phyloP scores from a whole-genome alignment of 2,797 vertebrate species.

The Channallabes apus region DNA sequence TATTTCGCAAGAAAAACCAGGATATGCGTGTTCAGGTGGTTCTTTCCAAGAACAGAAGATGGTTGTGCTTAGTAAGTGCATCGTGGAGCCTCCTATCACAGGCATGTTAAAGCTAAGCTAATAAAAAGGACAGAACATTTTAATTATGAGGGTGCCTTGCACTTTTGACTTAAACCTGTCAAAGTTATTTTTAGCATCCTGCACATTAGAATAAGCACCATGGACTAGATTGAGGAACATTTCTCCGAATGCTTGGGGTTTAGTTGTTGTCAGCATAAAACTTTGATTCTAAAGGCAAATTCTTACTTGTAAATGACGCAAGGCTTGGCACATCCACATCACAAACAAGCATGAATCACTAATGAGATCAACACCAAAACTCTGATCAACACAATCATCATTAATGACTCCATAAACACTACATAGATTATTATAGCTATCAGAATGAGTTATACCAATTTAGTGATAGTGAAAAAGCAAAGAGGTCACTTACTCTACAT shows the following conservation, averaged over 20 bases:
- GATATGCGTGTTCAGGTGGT: neutral
- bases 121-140: constrained; percentile 10
- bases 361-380: neutral
- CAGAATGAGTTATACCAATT: neutral
- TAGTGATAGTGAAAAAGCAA: neutral
- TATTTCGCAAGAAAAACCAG: neutral
- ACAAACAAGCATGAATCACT: neutral
- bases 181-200: constrained; percentile 4
- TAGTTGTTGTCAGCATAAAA: neutral
- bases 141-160: neutral
- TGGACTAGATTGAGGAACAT: neutral
- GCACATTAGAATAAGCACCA: neutral
- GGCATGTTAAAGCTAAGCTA: constrained; percentile 21
- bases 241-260: neutral
- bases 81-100: constrained; percentile 3
- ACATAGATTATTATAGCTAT: neutral
- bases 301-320: neutral
- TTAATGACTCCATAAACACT: neutral
- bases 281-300: neutral
- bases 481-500: neutral
- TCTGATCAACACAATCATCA: neutral
- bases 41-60: neutral
- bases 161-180: neutral
- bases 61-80: neutral
- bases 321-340: neutral